These are phyloP conservation scores for Lytechinus pictus DNA, from an alignment of 35 echinoderm and acorn worm genomes.

Conservation along the genomic window DNA sequence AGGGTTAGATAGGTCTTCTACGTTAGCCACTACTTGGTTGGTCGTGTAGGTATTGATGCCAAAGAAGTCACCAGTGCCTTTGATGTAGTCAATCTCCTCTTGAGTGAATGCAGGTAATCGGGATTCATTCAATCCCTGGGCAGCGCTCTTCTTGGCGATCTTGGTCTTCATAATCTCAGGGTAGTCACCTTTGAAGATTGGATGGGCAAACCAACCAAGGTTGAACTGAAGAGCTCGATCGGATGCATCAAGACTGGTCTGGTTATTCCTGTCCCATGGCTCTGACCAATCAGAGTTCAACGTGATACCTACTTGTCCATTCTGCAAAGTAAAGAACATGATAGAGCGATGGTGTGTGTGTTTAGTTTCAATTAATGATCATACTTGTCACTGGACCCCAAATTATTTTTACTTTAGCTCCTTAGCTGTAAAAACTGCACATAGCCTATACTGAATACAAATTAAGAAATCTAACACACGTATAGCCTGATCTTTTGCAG, in stretches of 20 bases:
- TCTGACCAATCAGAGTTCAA: conserved; percentile 75
- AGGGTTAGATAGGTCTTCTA: conserved; percentile 34
- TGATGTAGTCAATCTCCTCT: conserved; percentile 83
- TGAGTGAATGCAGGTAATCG: conserved; percentile 84
- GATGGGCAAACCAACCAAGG: conserved; percentile 86
- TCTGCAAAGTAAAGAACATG: conserved; percentile 23
- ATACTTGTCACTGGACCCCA: too few relatives aligned
- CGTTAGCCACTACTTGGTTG: conserved; percentile 60
- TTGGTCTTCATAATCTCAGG: conserved; percentile 93
- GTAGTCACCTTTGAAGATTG: conserved; percentile 96
- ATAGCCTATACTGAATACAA: too few relatives aligned
- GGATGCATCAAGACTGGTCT: conserved; percentile 57
- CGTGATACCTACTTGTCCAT: conserved; percentile 82
- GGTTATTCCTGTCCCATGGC: conserved; percentile 59
- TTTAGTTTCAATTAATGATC: too few relatives aligned
- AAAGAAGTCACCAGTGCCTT: conserved; percentile 91
- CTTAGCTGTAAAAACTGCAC: too few relatives aligned
- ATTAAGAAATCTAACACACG: too few relatives aligned
- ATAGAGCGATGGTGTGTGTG: background rate
- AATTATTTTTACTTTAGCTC: too few relatives aligned
- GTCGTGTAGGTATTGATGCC: conserved; percentile 89
- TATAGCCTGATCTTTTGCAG: too few relatives aligned
- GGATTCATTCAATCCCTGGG: conserved; percentile 77
- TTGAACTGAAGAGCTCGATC: conserved; percentile 36
- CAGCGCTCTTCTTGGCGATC: conserved; percentile 87